Evolutionary conservation across 2,113 vertebrate species (phyloP).

Genomic region (Cavia aperea): DNA sequence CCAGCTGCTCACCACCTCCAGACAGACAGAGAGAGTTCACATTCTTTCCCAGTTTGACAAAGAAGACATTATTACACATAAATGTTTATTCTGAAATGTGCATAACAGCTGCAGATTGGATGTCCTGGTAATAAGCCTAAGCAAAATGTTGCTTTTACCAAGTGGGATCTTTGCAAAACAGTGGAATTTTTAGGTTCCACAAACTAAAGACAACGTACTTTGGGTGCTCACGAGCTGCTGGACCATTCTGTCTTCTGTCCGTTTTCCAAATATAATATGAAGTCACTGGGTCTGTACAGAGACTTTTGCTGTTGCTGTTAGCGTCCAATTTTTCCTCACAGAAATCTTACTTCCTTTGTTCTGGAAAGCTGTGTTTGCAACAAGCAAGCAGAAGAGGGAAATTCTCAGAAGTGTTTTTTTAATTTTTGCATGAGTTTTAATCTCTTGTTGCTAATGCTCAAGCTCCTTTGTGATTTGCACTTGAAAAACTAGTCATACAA

Average conservation of each 20-base stretch:
- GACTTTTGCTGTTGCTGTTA: background rate
- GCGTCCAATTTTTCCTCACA: background rate
- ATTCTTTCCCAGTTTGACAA: conserved; percentile 7
- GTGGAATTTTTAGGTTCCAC: background rate
- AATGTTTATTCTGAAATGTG: conserved; percentile 29
- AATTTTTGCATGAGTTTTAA: background rate
- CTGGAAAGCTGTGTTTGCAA: background rate
- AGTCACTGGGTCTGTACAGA: conserved; percentile 15
- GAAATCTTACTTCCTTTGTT: background rate
- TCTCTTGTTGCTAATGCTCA: conserved; percentile 35
- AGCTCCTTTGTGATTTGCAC: background rate
- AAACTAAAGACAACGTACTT: background rate
- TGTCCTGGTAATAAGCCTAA: background rate
- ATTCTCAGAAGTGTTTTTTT: background rate
- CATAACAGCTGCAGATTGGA: conserved; percentile 32
- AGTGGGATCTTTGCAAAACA: background rate
- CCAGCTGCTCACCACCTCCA: conserved; percentile 49
- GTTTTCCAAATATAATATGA: background rate
- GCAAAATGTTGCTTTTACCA: background rate
- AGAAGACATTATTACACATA: conserved; percentile 42
- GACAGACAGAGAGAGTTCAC: conserved; percentile 7
- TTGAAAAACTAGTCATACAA: conserved; percentile 12
- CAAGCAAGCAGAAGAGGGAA: background rate
- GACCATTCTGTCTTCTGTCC: conserved; percentile 7
- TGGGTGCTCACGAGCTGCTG: background rate